Evolutionary conservation across 53 echinoderm and acorn worm species (phyloP).

Genomic region (Luidia sarsii): DNA sequence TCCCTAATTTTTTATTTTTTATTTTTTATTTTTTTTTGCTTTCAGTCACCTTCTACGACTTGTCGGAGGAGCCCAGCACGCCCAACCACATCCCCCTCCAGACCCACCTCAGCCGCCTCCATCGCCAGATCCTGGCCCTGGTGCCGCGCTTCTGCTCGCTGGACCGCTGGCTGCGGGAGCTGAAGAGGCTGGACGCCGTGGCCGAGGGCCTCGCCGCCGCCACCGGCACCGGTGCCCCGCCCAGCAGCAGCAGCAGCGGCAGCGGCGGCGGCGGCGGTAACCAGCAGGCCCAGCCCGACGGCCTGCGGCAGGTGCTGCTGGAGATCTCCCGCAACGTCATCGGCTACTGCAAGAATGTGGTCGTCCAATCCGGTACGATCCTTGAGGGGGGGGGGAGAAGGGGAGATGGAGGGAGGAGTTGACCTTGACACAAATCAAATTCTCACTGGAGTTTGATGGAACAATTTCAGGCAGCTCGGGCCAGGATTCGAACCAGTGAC

Average conservation of each 20-base stretch:
- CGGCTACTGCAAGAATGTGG: conserved; percentile 93
- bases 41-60: conserved; percentile 82
- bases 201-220: conserved; percentile 9
- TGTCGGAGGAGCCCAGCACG: conserved; percentile 25
- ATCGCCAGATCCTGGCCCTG: conserved; percentile 91
- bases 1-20: too few relatives aligned
- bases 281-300: conserved; percentile 48
- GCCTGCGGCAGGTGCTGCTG: conserved; percentile 59
- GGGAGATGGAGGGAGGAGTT: too few relatives aligned
- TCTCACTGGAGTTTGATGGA: too few relatives aligned
- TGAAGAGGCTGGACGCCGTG: conserved; percentile 54
- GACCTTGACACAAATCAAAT: too few relatives aligned
- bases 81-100: conserved; percentile 73
- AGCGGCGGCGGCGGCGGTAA: too few relatives aligned
- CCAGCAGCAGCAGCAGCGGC: background rate
- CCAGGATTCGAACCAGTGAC: too few relatives aligned
- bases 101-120: conserved; percentile 91
- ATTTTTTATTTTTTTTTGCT: background rate
- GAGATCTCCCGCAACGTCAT: conserved; percentile 82
- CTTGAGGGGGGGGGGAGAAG: background rate
- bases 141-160: conserved; percentile 83
- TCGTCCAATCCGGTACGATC: conserved; percentile 72
- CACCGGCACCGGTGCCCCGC: background rate
- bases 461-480: too few relatives aligned
- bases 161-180: conserved; percentile 81